Evolutionary conservation across 2,113 vertebrate species (phyloP), one percentile per base, ranked within the genome.

Genomic region (Mola mola): DNA sequence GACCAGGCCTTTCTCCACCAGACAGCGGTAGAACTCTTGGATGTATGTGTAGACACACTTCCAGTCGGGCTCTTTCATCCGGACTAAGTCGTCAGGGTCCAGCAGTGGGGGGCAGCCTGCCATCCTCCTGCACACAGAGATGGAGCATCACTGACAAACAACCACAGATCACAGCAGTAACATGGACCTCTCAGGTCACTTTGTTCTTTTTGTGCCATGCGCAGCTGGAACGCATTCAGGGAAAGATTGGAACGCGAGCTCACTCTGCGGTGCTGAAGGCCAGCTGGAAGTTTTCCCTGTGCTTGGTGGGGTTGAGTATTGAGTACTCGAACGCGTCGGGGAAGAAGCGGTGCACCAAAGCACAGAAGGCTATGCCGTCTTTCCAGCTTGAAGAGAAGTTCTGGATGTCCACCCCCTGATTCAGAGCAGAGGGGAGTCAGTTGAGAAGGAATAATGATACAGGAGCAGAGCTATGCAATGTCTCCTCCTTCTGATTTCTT

Each of bases 21-120:
- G 94, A 89, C 94, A 93, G 90, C 97, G 96, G 93, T 99, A 99
- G 89, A 97, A 97, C 87, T 99, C 97, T 92, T 98, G 97, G 90
- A 99, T 95, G 94, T 98, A 99, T 52, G 97, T 99, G 93, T 98
- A 99, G 84, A 99, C 96, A 87, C 97, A 99, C 92, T 98, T 99
- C 97, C 97, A 99, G 91, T 99, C 97, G 0, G 97, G 97, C 86
- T 98, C 97, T 41, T 91, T 89, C 95, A 99, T 96, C 90, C 94
- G 93, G 85, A 98, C 92, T 90, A 99, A 92, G 91, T 99, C 97
- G 62, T 99, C 95, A 65, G 96, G 93, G 42, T 98, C 97, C 91
- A 99, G 93, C 91, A 99, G 94, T 82, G 95, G 92, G 4, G 97
- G 93, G 92, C 97, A 98, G 86, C 95, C 96, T 25, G 94, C 94